Conservation (phyloP, 64 coral and sea anemone species). For the Acropora yongei region DNA sequence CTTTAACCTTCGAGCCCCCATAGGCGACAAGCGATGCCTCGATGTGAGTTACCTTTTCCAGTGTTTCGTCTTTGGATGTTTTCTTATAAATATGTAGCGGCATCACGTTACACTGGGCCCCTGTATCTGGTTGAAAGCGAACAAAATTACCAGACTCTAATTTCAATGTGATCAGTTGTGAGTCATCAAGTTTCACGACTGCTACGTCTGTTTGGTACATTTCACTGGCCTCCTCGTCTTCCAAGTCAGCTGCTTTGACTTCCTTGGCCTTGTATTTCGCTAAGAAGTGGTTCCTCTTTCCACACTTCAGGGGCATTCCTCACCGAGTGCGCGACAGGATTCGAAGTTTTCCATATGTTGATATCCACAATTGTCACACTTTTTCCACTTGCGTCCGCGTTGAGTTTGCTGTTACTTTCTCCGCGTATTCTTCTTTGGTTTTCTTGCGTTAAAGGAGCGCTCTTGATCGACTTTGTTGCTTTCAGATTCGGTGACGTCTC, state of each 20-base stretch:
- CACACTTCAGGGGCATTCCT: no score
- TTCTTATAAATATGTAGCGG: conserved; percentile 64
- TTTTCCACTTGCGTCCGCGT: neutral
- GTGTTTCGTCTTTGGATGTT: conserved; percentile 38
- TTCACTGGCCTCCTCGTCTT: neutral
- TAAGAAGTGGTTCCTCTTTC: neutral
- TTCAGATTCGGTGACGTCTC: no score
- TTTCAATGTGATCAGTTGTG: neutral
- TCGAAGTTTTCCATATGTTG: no score
- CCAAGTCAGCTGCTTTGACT: neutral
- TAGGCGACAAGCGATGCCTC: no score
- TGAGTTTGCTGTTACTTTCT: neutral
- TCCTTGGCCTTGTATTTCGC: neutral
- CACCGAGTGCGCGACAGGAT: no score
- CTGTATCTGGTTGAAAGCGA: no score
- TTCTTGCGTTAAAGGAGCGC: neutral
- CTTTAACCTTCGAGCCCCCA: conserved; percentile 63
- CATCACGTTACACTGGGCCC: conserved; percentile 67
- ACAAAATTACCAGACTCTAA: no score
- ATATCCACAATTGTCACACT: conserved; percentile 35
- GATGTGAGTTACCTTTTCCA: conserved; percentile 50
- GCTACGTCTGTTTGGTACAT: neutral
- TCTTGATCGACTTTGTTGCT: conserved; percentile 23
- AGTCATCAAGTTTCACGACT: conserved; percentile 47
- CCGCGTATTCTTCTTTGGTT: neutral